Conservation (phyloP, 2,888 invertebrate species). For the Cryptocephalus primarius region DNA sequence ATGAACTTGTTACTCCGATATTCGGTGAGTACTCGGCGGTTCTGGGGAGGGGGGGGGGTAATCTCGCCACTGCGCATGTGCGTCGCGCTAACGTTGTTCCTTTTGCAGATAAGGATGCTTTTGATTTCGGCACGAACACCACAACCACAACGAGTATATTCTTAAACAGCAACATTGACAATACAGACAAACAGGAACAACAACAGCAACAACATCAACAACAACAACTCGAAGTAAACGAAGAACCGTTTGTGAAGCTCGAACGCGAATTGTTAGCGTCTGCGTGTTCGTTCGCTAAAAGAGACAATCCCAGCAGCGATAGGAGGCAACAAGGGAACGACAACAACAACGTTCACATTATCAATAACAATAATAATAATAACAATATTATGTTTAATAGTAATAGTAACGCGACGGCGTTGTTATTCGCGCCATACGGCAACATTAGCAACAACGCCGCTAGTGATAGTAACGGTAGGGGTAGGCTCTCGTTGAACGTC, state of each 20-base stretch:
- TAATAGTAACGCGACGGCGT: neutral
- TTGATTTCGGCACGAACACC: conserved; percentile 12
- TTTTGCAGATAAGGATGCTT: conserved; percentile 19
- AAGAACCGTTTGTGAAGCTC: conserved; percentile 15
- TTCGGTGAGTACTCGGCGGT: conserved; percentile 26
- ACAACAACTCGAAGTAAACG: too few relatives aligned
- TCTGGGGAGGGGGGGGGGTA: too few relatives aligned
- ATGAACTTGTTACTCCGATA: conserved; percentile 34
- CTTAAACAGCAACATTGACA: neutral
- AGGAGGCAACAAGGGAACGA: too few relatives aligned
- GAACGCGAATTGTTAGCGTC: conserved; percentile 6
- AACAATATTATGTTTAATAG: conserved; percentile 1
- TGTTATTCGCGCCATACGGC: neutral
- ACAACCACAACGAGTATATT: conserved; percentile 6
- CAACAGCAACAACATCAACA: neutral
- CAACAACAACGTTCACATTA: neutral
- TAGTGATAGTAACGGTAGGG: too few relatives aligned
- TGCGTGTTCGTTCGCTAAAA: neutral
- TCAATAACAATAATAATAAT: conserved; percentile 8
- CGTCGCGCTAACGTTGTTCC: too few relatives aligned
- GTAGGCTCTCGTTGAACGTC: neutral
- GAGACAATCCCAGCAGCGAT: too few relatives aligned
- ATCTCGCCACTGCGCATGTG: too few relatives aligned
- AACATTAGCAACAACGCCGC: neutral
- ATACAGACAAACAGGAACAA: neutral